Base-by-base conservation (phyloP, 2,888 invertebrate genomes). In the Hyles lineata region DNA sequence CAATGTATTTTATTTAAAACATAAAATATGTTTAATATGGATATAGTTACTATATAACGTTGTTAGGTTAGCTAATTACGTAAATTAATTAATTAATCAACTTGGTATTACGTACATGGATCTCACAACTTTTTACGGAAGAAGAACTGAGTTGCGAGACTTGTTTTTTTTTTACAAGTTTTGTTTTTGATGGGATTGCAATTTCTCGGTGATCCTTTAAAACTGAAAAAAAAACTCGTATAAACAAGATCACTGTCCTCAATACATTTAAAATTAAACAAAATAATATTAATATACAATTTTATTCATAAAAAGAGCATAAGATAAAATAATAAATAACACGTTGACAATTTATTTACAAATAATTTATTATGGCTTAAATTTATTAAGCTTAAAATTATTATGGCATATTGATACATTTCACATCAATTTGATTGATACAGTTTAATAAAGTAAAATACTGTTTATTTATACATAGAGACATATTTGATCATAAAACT, bases 391-490 rank as follows among this genome's bases (percentile, higher is more conserved):
- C 74, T 79, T 79, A 82, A 73, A 75, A 67, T 74, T 86, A 84
- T 78, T 86, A 86, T 87, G 86, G 86, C 87, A 82, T 82, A 78
- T 78, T 77, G 76, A 74, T 82, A 75, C 78, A 80, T 75, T 77
- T 78, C 70, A 74, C 72, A 67, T 67, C 67, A 77, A 73, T 72
- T 75, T 61, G 70, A 75, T 62, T 78, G 8, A 76, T 75, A 70
- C 15, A 55, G 70, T 77, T 70, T 75, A 50, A 74, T 50, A 72
- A 69, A 70, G 11, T 75, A 72, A 75, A 82, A 82, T 82, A 82
- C 78, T 80, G 80, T 72, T 76, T 73, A 74, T 62, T 55, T 76
- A 73, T 79, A 77, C 43, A 76, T 73, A 71, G 73, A 75, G 75
- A 75, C 43, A 67, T 67, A 67, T 23, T 23, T 17, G 23, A 50